A percentile compares a stretch with the other conserved stretches of the same genome.
Conservation (phyloP, 2,888 invertebrate genomes). For the Hetaerina titia region DNA sequence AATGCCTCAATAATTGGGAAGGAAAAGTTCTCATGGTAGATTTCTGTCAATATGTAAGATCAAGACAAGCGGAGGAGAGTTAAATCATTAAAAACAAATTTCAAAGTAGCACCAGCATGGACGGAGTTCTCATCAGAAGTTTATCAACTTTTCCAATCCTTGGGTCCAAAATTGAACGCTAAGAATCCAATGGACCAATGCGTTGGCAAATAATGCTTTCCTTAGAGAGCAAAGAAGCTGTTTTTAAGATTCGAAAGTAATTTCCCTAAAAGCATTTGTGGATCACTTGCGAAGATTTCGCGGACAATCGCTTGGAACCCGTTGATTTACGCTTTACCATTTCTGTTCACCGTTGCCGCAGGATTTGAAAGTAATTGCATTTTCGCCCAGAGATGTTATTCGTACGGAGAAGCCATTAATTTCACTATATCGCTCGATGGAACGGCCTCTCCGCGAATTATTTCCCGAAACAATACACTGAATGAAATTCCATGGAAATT, state of each 20-base stretch:
- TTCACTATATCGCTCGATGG: not conserved
- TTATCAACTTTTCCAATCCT: not conserved
- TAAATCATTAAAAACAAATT: not conserved
- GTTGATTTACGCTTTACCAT: not conserved
- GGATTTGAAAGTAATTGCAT: not conserved
- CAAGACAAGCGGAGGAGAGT: not conserved
- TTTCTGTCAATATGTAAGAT: not conserved
- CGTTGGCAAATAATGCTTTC: not conserved
- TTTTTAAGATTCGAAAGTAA: not conserved
- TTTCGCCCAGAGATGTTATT: not conserved
- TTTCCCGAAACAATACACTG: too few species aligned
- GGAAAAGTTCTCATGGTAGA: not conserved
- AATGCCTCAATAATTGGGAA: too few species aligned
- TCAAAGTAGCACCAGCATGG: not conserved
- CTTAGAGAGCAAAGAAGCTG: not conserved
- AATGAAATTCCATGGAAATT: too few species aligned
- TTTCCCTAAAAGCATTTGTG: constrained; percentile 5
- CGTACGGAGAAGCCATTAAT: not conserved
- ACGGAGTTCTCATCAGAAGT: not conserved
- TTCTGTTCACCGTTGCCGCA: not conserved
- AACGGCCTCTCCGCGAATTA: too few species aligned
- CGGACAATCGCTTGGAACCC: not conserved
- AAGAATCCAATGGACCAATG: not conserved
- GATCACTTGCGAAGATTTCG: not conserved
- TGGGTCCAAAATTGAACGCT: not conserved